These are phyloP conservation scores for Pseudachorutes palmiensis DNA, from an alignment of 1,140 invertebrate species.

Conservation along the genomic window DNA sequence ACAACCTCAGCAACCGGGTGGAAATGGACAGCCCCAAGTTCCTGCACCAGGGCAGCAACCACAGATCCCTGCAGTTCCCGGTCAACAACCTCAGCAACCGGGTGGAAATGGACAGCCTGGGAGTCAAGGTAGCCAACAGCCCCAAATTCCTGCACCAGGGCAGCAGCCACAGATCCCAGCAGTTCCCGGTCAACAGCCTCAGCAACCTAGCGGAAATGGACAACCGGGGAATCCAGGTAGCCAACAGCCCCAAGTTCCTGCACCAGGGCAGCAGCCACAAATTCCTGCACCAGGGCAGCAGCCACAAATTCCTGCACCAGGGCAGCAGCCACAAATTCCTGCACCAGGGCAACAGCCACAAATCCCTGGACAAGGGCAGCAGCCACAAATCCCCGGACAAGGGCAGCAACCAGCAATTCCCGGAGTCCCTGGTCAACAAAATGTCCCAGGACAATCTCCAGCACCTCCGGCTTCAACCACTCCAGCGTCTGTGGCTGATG, in stretches of 20 bases:
- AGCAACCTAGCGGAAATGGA: background rate
- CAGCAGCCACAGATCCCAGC: background rate
- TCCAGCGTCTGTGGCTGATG: background rate
- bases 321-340: background rate
- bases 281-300: background rate
- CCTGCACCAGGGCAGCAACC: no score
- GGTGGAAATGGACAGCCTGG: background rate
- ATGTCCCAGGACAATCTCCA: background rate
- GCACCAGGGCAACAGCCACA: background rate
- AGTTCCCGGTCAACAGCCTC: background rate
- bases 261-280: background rate
- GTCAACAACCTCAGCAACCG: background rate
- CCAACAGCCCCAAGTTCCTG: background rate
- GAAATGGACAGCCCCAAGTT: no score
- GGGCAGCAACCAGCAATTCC: constrained; percentile 6
- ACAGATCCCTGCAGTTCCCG: no score
- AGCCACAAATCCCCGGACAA: constrained; percentile 9
- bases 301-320: constrained; percentile 3
- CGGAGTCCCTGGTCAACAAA: background rate
- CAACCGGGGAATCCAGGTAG: no score
- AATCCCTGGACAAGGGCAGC: constrained; percentile 5
- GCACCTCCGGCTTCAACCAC: constrained; percentile 19
- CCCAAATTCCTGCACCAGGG: no score
- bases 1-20: background rate
- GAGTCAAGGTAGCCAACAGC: no score